Percentiles rank a stretch among this genome's conserved stretches.
Evolutionary conservation across 2,113 vertebrate species (phyloP).

Genomic region (Aix galericulata): DNA sequence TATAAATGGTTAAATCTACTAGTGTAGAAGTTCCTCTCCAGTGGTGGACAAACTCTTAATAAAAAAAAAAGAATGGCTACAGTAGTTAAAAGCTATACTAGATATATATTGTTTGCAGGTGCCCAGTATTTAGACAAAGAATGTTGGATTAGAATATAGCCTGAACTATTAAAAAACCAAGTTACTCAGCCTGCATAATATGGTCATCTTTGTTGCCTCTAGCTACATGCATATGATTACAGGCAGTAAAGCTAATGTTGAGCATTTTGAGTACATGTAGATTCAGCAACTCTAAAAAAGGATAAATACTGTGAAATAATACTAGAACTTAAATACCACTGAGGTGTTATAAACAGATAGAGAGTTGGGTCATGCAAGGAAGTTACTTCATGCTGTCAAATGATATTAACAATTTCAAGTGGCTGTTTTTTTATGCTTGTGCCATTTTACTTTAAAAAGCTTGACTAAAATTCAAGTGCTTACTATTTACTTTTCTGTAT

Average conservation of each 20-base stretch:
- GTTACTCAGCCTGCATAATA: background rate
- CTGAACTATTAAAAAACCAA: background rate
- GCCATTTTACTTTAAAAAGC: background rate
- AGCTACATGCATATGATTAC: background rate
- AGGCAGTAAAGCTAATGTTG: background rate
- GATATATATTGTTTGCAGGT: background rate
- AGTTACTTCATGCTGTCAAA: background rate
- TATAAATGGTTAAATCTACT: background rate
- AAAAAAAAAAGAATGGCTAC: background rate
- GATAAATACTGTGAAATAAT: background rate
- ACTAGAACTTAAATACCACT: background rate
- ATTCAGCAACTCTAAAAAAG: background rate
- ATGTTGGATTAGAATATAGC: background rate
- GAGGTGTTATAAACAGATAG: background rate
- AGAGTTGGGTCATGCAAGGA: background rate
- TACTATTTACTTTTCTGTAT: background rate
- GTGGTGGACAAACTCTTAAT: background rate
- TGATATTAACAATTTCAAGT: background rate
- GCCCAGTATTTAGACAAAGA: background rate
- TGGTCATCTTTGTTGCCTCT: background rate
- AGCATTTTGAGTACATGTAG: background rate
- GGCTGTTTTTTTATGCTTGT: background rate
- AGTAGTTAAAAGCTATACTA: background rate
- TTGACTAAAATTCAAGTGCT: background rate
- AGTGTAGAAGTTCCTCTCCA: background rate